Conservation (phyloP, 2,888 invertebrate species). For the Dermolepida albohirtum region DNA sequence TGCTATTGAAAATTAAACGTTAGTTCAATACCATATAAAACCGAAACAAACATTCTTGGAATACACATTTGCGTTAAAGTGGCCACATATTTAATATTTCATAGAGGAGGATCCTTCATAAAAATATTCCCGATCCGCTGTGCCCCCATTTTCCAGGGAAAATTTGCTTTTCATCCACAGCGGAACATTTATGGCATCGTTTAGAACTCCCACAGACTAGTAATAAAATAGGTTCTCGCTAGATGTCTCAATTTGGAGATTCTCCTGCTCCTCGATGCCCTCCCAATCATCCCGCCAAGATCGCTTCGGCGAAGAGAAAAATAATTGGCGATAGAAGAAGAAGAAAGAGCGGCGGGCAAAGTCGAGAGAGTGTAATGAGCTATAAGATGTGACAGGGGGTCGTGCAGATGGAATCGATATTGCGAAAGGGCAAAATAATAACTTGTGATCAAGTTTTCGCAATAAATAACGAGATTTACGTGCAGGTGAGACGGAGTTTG, state of each 20-base stretch:
- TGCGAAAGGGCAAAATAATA: slow-evolving; percentile 2
- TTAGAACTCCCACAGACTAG: neutral
- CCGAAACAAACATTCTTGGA: too few relatives aligned
- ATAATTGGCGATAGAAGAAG: slow-evolving; percentile 6
- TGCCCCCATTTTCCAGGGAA: too few relatives aligned
- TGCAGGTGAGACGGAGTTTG: neutral
- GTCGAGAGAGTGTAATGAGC: slow-evolving; percentile 6
- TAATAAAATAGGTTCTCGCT: neutral
- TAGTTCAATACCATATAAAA: too few relatives aligned
- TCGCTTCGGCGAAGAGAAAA: neutral
- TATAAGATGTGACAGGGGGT: neutral
- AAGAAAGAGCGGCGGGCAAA: neutral
- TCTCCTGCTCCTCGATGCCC: neutral
- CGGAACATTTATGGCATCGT: slow-evolving; percentile 9
- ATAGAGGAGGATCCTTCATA: too few relatives aligned
- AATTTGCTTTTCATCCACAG: too few relatives aligned
- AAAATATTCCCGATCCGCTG: too few relatives aligned
- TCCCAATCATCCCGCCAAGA: slow-evolving; percentile 2
- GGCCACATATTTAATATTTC: too few relatives aligned
- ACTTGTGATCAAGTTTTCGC: slow-evolving; percentile 10
- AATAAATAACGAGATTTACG: slow-evolving; percentile 11
- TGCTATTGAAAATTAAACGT: too few relatives aligned
- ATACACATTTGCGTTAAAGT: too few relatives aligned
- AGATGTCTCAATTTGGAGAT: neutral
- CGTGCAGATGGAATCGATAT: slow-evolving; percentile 3